A percentile compares a stretch with the other conserved stretches of the same genome.
These are phyloP conservation scores for Polydesmus complanatus DNA, from an alignment of 2,888 invertebrate genomes.

Conservation along the genomic window DNA sequence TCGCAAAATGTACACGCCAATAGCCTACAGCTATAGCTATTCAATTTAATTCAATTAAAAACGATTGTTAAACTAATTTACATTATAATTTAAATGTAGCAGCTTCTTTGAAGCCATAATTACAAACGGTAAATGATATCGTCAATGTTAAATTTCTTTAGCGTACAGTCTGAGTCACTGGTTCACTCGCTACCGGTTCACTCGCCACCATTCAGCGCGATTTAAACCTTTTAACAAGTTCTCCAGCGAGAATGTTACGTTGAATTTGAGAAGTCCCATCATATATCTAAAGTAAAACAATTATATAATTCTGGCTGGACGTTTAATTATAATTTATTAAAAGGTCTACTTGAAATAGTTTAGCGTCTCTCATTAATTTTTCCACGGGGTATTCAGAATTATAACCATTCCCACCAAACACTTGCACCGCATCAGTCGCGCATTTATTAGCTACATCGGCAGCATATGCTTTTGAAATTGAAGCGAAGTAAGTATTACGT, in stretches of 20 bases:
- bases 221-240: neutral
- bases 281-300: neutral
- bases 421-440: constrained; percentile 39
- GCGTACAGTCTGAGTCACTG: too few relatives aligned
- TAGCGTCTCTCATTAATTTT: constrained; percentile 43
- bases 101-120: too few relatives aligned
- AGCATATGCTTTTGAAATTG: constrained; percentile 38
- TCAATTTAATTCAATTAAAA: too few relatives aligned
- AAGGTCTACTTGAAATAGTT: constrained; percentile 31
- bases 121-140: too few relatives aligned
- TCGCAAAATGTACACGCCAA: too few relatives aligned
- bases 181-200: too few relatives aligned
- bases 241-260: neutral
- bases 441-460: constrained; percentile 38
- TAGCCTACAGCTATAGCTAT: too few relatives aligned
- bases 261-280: neutral
- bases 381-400: constrained; percentile 43
- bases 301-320: neutral
- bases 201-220: too few relatives aligned
- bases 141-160: too few relatives aligned
- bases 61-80: too few relatives aligned
- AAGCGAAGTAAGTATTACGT: constrained; percentile 36
- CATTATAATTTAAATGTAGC: too few relatives aligned
- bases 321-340: neutral
- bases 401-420: constrained; percentile 36